phyloP scores from a whole-genome alignment of 2,797 vertebrate species.

The Eurystomus glaucurus region DNA sequence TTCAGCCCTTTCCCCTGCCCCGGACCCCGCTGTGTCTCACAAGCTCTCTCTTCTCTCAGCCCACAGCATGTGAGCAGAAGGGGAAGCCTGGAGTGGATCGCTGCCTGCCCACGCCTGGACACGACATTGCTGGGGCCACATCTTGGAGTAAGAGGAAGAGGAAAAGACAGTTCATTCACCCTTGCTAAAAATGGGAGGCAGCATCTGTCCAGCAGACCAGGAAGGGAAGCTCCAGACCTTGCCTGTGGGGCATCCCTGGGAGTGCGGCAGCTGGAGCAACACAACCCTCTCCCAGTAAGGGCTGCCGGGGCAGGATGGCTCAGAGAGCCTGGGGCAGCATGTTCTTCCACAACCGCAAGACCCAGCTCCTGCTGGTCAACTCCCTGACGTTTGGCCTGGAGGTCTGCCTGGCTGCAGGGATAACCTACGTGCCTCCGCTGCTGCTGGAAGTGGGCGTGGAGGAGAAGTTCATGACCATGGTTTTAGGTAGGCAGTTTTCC shows the following conservation, averaged over 20 bases:
- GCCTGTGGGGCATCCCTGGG: neutral
- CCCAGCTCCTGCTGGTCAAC: conserved; percentile 88
- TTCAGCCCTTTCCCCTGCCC: neutral
- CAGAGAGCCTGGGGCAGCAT: conserved; percentile 50
- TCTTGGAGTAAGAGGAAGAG: neutral
- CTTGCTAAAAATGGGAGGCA: conserved; percentile 39
- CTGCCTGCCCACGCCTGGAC: neutral
- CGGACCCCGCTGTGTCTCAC: neutral
- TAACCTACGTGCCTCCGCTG: conserved; percentile 89
- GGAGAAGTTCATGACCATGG: conserved; percentile 93
- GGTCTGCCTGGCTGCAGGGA: conserved; percentile 89
- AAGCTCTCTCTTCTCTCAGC: neutral
- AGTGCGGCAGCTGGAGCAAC: neutral
- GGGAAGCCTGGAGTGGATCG: neutral
- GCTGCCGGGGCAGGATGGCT: conserved; percentile 8
- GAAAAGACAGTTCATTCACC: neutral
- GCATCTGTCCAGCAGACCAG: neutral
- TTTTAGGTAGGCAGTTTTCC: conserved; percentile 85
- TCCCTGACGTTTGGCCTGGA: conserved; percentile 90
- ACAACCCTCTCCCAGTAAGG: neutral
- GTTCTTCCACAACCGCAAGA: conserved; percentile 72
- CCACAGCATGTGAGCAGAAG: neutral
- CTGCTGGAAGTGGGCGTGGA: conserved; percentile 90
- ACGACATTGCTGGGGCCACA: neutral
- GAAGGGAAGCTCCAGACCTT: neutral